Evolutionary conservation across 2,113 vertebrate species (phyloP), one percentile per base, ranked within the genome.

Genomic region (Aptenodytes patagonicus): DNA sequence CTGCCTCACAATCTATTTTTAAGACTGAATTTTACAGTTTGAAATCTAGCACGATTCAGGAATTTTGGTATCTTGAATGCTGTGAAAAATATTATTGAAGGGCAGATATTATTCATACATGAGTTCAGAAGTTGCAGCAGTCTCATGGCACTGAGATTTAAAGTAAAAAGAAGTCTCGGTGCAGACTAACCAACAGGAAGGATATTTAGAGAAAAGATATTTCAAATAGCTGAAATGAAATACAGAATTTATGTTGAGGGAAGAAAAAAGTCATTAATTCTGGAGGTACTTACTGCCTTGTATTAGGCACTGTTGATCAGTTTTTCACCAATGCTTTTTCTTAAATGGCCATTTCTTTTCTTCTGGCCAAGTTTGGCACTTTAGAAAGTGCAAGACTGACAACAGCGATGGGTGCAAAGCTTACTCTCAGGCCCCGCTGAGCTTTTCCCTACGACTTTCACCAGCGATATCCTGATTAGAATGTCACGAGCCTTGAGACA

Each of bases 361-460:
- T 81, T 90, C 69, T 55, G 32, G 68, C 24, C 60, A 70, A 60
- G 58, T 47, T 0, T 71, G 60, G 47, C 47, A 21, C n/a, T 64
- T 80, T 1, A 28, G 18, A 49, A 86, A 73, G 42, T 7, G 24
- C 40, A 19, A 51, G 47, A 32, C 26, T 77, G 51, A 66, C n/a
- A 77, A 65, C 17, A 58, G 58, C 1, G 3, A 92, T 28, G 62
- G 60, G 24, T 87, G 60, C 51, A 75, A 84, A 93, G 19, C 16
- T 83, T 73, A 44, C 8, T 40, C 14, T 60, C 0, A 0, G 77
- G 66, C 32, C 19, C 11, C 0, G 0, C 24, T 77, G 65, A 87
- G 20, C 77, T 89, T 25, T 73, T 76, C 47, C 52, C 25, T 42
- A 10, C 0, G 1, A 46, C 38, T 91, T 89, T 61, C 46, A 52